Evolutionary conservation across 2,797 vertebrate species (phyloP).

Genomic region (Taeniopygia guttata): DNA sequence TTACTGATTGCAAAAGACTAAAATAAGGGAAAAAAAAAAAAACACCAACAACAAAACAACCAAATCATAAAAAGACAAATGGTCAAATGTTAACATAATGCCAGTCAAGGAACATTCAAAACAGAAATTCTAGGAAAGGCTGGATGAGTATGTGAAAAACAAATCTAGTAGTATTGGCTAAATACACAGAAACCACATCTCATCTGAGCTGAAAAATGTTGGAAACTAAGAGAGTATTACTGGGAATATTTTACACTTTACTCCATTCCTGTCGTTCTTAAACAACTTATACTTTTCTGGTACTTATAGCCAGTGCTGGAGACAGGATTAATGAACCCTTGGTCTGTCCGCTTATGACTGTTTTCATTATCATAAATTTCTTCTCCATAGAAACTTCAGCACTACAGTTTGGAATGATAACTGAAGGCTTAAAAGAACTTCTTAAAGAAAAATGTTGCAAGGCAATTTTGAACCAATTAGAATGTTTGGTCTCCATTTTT

Average conservation of each 20-base stretch:
- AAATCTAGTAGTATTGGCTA: not conserved
- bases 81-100: not conserved
- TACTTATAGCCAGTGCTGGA: not conserved
- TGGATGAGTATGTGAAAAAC: not conserved
- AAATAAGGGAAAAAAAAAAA: not conserved
- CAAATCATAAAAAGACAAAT: not conserved
- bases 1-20: not conserved
- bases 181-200: not conserved
- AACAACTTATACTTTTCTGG: not conserved
- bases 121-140: not conserved
- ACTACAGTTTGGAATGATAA: not conserved
- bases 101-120: not conserved
- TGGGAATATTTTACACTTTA: not conserved
- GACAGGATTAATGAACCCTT: not conserved
- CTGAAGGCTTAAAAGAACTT: not conserved
- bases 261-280: not conserved
- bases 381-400: not conserved
- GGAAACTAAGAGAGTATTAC: not conserved
- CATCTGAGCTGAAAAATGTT: not conserved
- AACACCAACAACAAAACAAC: not conserved
- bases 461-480: not conserved
- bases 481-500: not conserved
- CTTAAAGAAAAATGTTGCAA: not conserved
- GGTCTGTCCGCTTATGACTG: not conserved
- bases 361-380: not conserved